Percentiles rank a stretch among this genome's conserved stretches.
Conservation (phyloP, 2,888 invertebrate genomes). For the Dolichopus griseipennis region DNA sequence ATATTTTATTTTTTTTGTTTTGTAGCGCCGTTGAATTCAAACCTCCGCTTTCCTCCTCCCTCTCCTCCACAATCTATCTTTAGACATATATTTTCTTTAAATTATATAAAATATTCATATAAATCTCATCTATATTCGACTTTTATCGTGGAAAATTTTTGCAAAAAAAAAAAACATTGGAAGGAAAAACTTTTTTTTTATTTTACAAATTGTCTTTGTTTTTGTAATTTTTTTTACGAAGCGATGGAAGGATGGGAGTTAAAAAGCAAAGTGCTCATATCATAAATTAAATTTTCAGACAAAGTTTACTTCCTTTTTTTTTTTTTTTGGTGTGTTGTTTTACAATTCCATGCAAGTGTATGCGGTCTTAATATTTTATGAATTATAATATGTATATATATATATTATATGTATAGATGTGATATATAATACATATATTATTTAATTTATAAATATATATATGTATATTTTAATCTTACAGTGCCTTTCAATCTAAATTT, state of each 20-base stretch:
- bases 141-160: conserved; percentile 1
- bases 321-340: too few species aligned
- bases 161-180: background rate
- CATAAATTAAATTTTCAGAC: background rate
- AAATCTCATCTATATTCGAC: background rate
- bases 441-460: too few species aligned
- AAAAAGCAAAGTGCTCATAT: background rate
- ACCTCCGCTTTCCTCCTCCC: too few species aligned
- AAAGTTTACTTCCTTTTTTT: background rate
- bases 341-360: background rate
- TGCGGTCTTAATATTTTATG: background rate
- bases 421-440: background rate
- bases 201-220: background rate
- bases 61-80: too few species aligned
- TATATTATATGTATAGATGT: background rate
- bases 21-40: too few species aligned
- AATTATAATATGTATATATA: background rate
- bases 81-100: too few species aligned
- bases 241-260: background rate
- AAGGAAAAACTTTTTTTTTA: background rate
- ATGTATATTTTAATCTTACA: too few species aligned
- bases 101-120: background rate
- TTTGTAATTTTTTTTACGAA: background rate
- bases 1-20: too few species aligned
- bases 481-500: too few species aligned